Base-by-base conservation (phyloP, 2,888 invertebrate genomes). In the Eulithis prunata region DNA sequence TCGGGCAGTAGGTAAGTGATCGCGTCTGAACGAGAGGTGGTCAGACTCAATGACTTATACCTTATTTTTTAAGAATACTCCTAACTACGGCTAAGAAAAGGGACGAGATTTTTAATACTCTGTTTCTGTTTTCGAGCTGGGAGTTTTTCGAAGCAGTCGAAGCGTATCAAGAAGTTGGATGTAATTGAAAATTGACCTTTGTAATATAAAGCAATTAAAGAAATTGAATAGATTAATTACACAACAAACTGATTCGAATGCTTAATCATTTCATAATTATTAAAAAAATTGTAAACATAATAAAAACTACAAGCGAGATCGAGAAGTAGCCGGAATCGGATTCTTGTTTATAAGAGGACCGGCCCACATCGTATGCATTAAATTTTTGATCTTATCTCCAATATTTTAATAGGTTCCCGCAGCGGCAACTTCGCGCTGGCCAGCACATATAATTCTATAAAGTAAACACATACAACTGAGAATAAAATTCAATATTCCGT, bases 361-460 rank as follows among this genome's bases (percentile, higher is more conserved):
- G 77, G 85, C 91, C 90, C 90, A 90, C 87, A 87, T 88, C 87
- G 86, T 86, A 87, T 84, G 82, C 80, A 88, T 89, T 89, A 87
- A 89, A 89, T 90, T 83, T 85, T 80, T 83, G 92, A 92, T 92
- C 87, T 91, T 92, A 92, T 92, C 92, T 90, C 73, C 81, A 84
- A 89, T 90, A 90, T 90, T 92, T 91, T 91, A 91, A 91, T 91
- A 91, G 90, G 90, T 90, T 91, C 89, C 89, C 89, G 89, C 85
- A 84, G 90, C 89, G 89, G 89, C 90, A 89, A 87, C 89, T 87
- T 80, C 85, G 81, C 75, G 74, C 76, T 77, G 80, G 66, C 79
- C 87, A 81, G 86, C 89, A 88, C 85, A 80, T 86, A 66, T 90
- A 89, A 91, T 90, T 89, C 90, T 90, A 88, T 86, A 83, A 87